Conservation (phyloP, 2,888 invertebrate species). For the Clistopyga incitator region DNA sequence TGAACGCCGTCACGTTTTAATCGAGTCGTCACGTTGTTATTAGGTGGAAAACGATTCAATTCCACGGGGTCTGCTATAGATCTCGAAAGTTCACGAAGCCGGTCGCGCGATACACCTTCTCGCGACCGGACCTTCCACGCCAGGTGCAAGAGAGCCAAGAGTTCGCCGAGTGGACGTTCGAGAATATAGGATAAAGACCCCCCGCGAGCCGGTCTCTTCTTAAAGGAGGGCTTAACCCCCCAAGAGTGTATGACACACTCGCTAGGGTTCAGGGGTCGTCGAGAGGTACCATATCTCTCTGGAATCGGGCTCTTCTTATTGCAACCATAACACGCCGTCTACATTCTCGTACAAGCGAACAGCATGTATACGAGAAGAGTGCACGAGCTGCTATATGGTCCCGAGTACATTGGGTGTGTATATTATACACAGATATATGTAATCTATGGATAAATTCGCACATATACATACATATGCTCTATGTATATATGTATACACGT, state of each 20-base stretch:
- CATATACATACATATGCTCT: background rate
- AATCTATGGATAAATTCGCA: too few relatives aligned
- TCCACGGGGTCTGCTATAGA: constrained; percentile 56
- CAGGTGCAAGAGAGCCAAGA: constrained; percentile 54
- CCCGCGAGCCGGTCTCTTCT: constrained; percentile 56
- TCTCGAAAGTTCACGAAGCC: constrained; percentile 35
- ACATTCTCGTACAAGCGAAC: background rate
- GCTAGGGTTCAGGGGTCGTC: constrained; percentile 57
- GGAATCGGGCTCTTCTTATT: constrained; percentile 55
- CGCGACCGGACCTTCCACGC: constrained; percentile 42
- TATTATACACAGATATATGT: too few relatives aligned
- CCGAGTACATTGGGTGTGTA: background rate
- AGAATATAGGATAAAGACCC: constrained; percentile 41
- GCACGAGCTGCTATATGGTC: constrained; percentile 4
- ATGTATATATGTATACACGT: too few relatives aligned
- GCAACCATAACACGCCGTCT: constrained; percentile 41
- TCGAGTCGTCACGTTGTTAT: constrained; percentile 65
- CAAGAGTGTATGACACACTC: constrained; percentile 62
- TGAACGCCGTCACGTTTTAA: constrained; percentile 64
- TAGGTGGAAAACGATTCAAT: constrained; percentile 66
- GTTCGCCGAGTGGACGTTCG: constrained; percentile 7
- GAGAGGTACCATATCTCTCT: constrained; percentile 61
- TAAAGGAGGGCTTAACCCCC: background rate
- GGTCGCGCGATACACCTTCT: constrained; percentile 52
- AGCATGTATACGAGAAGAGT: background rate